Percentiles rank a stretch among this genome's conserved stretches.
These are phyloP conservation scores for Lacerta viridis DNA, from an alignment of 2,797 vertebrate species.

Conservation along the genomic window DNA sequence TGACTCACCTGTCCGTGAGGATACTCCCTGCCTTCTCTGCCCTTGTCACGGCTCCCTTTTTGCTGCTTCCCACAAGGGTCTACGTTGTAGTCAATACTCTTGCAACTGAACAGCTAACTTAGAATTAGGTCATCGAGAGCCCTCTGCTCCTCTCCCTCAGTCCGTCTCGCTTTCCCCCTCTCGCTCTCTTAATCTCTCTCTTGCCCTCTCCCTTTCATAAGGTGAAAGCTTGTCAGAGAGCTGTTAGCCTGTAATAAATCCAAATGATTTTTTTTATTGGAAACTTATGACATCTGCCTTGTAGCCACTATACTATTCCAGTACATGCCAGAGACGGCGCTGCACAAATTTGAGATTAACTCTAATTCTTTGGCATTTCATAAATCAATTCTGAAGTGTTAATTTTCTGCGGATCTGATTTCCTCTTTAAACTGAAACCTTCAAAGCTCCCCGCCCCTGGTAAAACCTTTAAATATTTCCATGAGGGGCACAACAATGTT, in stretches of 20 bases:
- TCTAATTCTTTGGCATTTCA: constrained; percentile 52
- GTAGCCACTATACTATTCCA: constrained; percentile 57
- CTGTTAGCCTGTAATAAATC: constrained; percentile 58
- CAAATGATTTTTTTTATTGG: constrained; percentile 40
- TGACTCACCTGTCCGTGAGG: constrained; percentile 49
- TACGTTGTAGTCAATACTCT: neutral
- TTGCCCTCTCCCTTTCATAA: constrained; percentile 32
- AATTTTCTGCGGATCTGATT: constrained; percentile 52
- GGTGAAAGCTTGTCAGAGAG: constrained; percentile 59
- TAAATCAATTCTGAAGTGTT: constrained; percentile 12
- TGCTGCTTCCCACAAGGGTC: neutral
- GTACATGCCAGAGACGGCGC: constrained; percentile 57
- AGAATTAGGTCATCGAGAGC: constrained; percentile 51
- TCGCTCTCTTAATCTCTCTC: constrained; percentile 48
- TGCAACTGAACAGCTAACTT: constrained; percentile 34
- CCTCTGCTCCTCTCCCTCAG: constrained; percentile 30
- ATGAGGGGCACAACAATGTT: constrained; percentile 7
- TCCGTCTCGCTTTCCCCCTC: constrained; percentile 65
- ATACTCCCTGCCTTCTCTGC: neutral
- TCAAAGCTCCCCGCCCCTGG: neutral
- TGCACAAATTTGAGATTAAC: constrained; percentile 50
- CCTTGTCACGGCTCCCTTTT: neutral
- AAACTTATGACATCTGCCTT: constrained; percentile 55
- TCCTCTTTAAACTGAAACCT: neutral
- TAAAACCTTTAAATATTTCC: neutral